Evolutionary conservation across 1,140 invertebrate species (phyloP).

Genomic region (Cryptotermes secundus): DNA sequence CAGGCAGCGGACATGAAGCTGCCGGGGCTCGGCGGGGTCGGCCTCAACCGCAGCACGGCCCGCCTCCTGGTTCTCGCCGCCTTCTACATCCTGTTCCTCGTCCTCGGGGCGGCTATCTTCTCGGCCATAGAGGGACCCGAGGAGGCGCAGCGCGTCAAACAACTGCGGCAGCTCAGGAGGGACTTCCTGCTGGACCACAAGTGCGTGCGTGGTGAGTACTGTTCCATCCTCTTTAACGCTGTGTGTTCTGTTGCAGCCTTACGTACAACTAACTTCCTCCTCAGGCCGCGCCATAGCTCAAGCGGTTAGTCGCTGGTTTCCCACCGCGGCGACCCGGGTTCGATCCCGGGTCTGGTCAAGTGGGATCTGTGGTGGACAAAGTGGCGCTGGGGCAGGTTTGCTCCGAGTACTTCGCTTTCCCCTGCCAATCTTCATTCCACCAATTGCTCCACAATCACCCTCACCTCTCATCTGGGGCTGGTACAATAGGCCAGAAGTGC

Average conservation of each 20-base stretch:
- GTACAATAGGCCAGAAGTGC: too few species aligned
- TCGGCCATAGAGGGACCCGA: conserved; percentile 70
- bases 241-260: conserved; percentile 21
- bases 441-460: too few species aligned
- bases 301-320: too few species aligned
- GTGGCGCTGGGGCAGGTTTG: too few species aligned
- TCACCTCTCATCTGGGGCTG: too few species aligned
- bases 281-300: too few species aligned
- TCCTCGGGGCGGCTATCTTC: conserved; percentile 68
- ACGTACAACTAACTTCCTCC: too few species aligned
- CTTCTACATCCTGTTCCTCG: conserved; percentile 51
- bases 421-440: too few species aligned
- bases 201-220: conserved; percentile 61
- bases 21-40: conserved; percentile 40
- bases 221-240: conserved; percentile 30
- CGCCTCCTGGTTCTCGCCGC: conserved; percentile 47
- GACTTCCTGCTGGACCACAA: conserved; percentile 61
- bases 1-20: conserved; percentile 3
- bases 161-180: conserved; percentile 54
- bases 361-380: too few species aligned
- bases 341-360: too few species aligned
- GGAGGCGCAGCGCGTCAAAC: conserved; percentile 56
- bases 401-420: too few species aligned
- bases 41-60: conserved; percentile 43
- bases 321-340: too few species aligned